Evolutionary conservation across 2,113 vertebrate genomes (phyloP).

Genomic region (Antennarius striatus): DNA sequence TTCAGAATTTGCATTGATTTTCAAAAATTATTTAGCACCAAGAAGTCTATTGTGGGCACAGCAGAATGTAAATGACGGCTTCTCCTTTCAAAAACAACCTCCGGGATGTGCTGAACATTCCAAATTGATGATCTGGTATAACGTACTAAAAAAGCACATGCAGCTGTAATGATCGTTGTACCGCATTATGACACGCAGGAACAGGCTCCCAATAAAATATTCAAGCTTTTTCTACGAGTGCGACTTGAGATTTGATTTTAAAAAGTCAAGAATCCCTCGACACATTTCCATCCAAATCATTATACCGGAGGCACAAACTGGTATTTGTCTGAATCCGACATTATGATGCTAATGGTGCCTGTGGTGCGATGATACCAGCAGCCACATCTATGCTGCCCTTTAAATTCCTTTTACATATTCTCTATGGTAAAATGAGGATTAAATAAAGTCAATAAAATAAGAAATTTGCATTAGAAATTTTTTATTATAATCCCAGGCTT

Average conservation of each 20-base stretch:
- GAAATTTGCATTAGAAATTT: background rate
- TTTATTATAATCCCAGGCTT: background rate
- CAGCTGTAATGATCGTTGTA: slow-evolving; percentile 2
- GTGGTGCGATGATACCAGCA: slow-evolving; percentile 2
- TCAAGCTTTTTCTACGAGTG: slow-evolving; percentile 19
- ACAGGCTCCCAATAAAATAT: slow-evolving; percentile 19
- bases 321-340: slow-evolving; percentile 23
- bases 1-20: background rate
- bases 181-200: background rate
- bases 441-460: slow-evolving; percentile 29
- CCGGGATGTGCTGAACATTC: slow-evolving; percentile 17
- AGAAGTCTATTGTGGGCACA: background rate
- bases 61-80: background rate
- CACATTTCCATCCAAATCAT: slow-evolving; percentile 18
- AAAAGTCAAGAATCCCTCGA: slow-evolving; percentile 15
- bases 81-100: background rate
- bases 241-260: slow-evolving; percentile 5
- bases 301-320: slow-evolving; percentile 12
- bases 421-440: slow-evolving; percentile 8
- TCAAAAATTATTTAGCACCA: background rate
- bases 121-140: slow-evolving; percentile 1
- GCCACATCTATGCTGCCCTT: slow-evolving; percentile 2
- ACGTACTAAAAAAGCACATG: slow-evolving; percentile 5
- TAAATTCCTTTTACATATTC: background rate
- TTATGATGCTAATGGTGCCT: slow-evolving; percentile 13